These are phyloP conservation scores for Chelonus formosanus DNA, from an alignment of 2,888 invertebrate species.

Conservation along the genomic window DNA sequence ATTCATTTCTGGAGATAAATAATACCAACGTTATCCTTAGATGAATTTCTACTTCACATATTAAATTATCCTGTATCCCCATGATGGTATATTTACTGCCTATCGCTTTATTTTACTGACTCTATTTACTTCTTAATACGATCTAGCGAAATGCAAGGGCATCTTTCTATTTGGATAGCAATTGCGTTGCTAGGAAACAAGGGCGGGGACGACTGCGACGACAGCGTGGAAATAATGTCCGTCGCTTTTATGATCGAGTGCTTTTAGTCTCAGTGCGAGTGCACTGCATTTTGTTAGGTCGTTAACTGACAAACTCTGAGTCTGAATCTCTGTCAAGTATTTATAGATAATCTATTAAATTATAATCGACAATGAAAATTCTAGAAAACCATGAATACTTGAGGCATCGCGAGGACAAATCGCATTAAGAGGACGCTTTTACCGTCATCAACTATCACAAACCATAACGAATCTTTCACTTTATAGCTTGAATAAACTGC, in stretches of 20 bases:
- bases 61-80: slow-evolving; percentile 13
- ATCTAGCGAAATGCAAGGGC: background rate
- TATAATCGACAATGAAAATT: slow-evolving; percentile 26
- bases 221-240: slow-evolving; percentile 11
- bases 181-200: slow-evolving; percentile 16
- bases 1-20: too few species aligned
- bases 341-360: slow-evolving; percentile 23
- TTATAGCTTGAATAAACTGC: too few species aligned
- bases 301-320: slow-evolving; percentile 20
- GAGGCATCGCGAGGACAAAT: background rate
- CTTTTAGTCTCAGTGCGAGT: slow-evolving; percentile 14
- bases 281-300: slow-evolving; percentile 17
- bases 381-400: slow-evolving; percentile 18
- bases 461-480: too few species aligned
- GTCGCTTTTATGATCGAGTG: slow-evolving; percentile 17
- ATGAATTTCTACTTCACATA: slow-evolving; percentile 41
- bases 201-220: background rate
- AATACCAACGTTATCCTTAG: too few species aligned
- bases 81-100: background rate
- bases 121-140: slow-evolving; percentile 7
- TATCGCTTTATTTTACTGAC: background rate
- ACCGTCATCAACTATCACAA: background rate
- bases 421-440: background rate
- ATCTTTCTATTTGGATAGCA: slow-evolving; percentile 9
- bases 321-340: slow-evolving; percentile 10